These are phyloP conservation scores for Vanacampus margaritifer DNA, from an alignment of 2,113 vertebrate genomes.

Conservation along the genomic window DNA sequence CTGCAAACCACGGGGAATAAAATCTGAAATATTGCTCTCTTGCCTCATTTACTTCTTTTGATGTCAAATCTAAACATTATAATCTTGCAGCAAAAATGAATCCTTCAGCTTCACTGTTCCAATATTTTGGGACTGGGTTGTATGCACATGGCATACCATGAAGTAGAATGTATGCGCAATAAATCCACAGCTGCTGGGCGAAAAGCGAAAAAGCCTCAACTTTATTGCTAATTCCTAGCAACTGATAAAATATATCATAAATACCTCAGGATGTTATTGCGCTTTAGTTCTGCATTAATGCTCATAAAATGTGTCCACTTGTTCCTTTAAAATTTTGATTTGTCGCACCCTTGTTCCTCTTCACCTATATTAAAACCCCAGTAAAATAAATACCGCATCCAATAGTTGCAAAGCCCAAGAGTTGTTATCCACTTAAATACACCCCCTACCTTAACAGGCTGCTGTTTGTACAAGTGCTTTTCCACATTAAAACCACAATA, in stretches of 20 bases:
- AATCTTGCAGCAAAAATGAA: not conserved
- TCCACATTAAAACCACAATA: conserved; percentile 19
- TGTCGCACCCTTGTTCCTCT: conserved; percentile 5
- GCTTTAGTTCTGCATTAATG: conserved; percentile 4
- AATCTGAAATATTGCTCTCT: not conserved
- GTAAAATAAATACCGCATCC: not conserved
- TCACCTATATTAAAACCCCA: not conserved
- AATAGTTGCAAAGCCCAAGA: not conserved
- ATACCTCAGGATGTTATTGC: conserved; percentile 4
- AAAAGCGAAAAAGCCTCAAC: not conserved
- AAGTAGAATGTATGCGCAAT: not conserved
- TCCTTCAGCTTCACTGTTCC: not conserved
- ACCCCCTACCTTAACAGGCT: conserved; percentile 4
- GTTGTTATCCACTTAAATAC: conserved; percentile 3
- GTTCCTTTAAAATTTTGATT: conserved; percentile 5
- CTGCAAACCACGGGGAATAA: too few relatives aligned
- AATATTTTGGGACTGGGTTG: not conserved
- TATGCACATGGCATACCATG: not conserved
- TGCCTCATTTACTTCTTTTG: not conserved
- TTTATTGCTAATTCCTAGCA: conserved; percentile 1
- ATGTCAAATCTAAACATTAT: not conserved
- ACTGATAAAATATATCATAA: not conserved
- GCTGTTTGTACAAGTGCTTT: conserved; percentile 14
- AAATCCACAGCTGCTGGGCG: conserved; percentile 5
- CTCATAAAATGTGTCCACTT: conserved; percentile 1